Evolutionary conservation across 1,140 invertebrate genomes (phyloP).

Genomic region (Grapholita molesta): DNA sequence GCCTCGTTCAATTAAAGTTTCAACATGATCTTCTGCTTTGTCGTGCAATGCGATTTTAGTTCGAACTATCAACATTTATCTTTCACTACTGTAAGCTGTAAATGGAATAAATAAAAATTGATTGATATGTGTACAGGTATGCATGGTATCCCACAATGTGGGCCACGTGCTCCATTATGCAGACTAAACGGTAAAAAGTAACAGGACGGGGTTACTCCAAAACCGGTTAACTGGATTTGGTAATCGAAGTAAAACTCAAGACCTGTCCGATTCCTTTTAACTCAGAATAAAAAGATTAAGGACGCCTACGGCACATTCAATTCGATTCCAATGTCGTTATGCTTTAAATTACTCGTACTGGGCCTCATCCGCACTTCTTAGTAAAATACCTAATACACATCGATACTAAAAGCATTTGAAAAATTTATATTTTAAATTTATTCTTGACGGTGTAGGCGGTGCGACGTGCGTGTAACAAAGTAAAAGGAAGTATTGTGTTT

Average conservation of each 20-base stretch:
- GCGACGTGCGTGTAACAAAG: too few relatives aligned
- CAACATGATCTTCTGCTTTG: background rate
- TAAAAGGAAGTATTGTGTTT: too few relatives aligned
- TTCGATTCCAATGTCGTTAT: background rate
- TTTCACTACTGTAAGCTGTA: background rate
- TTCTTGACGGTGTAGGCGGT: too few relatives aligned
- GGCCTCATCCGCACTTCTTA: too few relatives aligned
- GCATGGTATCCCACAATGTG: conserved; percentile 21
- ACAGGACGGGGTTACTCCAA: conserved; percentile 39
- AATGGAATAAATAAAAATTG: conserved; percentile 2
- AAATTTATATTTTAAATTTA: too few relatives aligned
- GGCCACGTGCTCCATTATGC: conserved; percentile 25
- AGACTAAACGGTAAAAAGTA: conserved; percentile 50
- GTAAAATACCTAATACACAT: too few relatives aligned
- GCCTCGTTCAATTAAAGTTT: background rate
- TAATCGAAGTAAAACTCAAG: conserved; percentile 29
- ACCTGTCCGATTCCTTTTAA: conserved; percentile 25
- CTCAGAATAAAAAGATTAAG: background rate
- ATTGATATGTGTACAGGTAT: conserved; percentile 19
- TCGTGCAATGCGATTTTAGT: background rate
- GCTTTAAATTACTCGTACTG: too few relatives aligned
- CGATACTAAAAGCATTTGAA: too few relatives aligned
- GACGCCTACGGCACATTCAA: background rate
- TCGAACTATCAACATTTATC: background rate
- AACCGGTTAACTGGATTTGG: conserved; percentile 43